phyloP scores from a whole-genome alignment of 2,113 vertebrate species.

The Epinephelus cyanopodus region DNA sequence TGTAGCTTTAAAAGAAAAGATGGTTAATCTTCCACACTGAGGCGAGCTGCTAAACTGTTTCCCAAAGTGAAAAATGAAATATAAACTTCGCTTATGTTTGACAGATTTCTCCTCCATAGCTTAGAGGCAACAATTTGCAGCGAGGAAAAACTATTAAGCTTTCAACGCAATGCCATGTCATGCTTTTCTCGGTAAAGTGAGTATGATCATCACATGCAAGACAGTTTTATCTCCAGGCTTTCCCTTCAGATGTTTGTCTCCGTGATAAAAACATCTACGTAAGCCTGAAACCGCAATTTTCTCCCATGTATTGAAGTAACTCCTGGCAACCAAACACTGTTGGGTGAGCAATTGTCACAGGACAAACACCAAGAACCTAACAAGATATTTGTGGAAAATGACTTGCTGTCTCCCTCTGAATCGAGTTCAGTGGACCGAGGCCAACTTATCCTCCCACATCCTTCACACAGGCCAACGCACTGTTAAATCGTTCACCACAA shows the following conservation, averaged over 20 bases:
- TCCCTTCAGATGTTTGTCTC: conserved; percentile 14
- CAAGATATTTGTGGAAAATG: conserved; percentile 57
- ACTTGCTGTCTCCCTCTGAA: conserved; percentile 48
- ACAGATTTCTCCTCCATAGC: conserved; percentile 12
- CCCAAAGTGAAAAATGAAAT: conserved; percentile 15
- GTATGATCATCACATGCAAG: conserved; percentile 19
- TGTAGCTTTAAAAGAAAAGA: conserved; percentile 21
- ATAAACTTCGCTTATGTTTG: background rate
- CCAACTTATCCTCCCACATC: conserved; percentile 65
- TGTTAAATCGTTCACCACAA: conserved; percentile 42
- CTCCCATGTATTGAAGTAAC: conserved; percentile 6
- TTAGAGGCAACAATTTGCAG: background rate
- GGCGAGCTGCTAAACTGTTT: background rate
- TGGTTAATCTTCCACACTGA: conserved; percentile 9
- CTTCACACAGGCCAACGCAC: conserved; percentile 39
- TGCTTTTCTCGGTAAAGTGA: conserved; percentile 27
- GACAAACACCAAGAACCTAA: conserved; percentile 36
- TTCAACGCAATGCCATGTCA: background rate
- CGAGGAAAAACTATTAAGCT: background rate
- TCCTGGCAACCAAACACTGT: conserved; percentile 20
- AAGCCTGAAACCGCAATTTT: conserved; percentile 22
- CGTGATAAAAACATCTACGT: conserved; percentile 7
- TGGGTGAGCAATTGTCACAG: conserved; percentile 36
- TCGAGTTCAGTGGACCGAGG: conserved; percentile 18
- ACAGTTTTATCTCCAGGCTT: conserved; percentile 24